Evolutionary conservation across 2,113 vertebrate genomes (phyloP), one percentile per base, ranked within the genome.

Genomic region (Cephalopterus ornatus): DNA sequence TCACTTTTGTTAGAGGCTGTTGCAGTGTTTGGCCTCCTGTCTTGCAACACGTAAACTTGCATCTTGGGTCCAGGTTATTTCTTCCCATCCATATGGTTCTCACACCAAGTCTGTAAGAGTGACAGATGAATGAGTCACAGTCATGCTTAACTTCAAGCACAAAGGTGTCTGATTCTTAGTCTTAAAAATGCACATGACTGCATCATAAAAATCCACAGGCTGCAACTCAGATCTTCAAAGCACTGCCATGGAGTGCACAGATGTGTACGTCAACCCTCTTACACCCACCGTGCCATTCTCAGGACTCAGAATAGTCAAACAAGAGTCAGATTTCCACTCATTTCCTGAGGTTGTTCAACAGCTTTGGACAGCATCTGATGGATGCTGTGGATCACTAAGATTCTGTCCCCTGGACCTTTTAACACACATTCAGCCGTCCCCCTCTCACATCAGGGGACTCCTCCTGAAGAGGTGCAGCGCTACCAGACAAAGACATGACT

Each of bases 301-400:
- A 95, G 66, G 61, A 68, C 37, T 82, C 35, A 42, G 77, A 37
- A 41, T 32, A 80, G 63, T 39, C 86, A 96, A 95, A 95, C 37
- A 92, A 77, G 92, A 91, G 87, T 94, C 93, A 95, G 63, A 92
- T 96, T 97, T 89, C 92, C 49, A 83, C 53, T 90, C 78, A 86
- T 94, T 96, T 96, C 89, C 95, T 95, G 92, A 92, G 44, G 83
- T 72, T 80, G 92, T 63, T 94, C 61, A 55, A 85, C 62, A 89
- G 52, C 80, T 91, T 80, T 73, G 42, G 70, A 82, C 89, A 91
- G 81, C 71, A 84, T 91, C 83, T 79, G 80, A 94, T 82, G 47
- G 66, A 95, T 67, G 95, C 75, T 89, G 90, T 78, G 96, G 96
- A 96, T 97, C 96, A 94, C 93, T 96, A 96, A 97, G 79, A 95